Conservation (phyloP, 2,113 vertebrate genomes). For the Pteruthius melanotis region DNA sequence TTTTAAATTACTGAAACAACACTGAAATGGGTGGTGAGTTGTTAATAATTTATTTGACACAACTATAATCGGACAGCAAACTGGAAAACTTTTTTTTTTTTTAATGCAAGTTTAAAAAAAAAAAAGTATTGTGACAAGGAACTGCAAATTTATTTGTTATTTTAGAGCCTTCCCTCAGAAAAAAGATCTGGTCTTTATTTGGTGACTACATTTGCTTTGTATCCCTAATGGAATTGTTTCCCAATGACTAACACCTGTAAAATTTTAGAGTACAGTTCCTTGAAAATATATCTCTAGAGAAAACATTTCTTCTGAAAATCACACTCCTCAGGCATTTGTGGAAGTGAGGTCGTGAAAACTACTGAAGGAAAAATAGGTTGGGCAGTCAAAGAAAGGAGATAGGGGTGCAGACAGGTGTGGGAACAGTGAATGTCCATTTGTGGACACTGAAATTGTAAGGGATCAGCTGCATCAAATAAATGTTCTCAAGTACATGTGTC, state of each 20-base stretch:
- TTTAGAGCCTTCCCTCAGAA: not conserved
- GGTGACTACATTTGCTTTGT: not conserved
- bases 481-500: not conserved
- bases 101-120: not conserved
- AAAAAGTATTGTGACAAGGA: not conserved
- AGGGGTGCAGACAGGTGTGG: not conserved
- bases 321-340: not conserved
- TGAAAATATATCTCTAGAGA: not conserved
- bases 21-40: not conserved
- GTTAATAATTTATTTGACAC: not conserved
- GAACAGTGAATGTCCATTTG: not conserved
- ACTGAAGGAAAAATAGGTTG: not conserved
- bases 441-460: not conserved
- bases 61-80: not conserved
- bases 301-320: not conserved
- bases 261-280: not conserved
- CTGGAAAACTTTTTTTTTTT: not conserved
- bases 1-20: not conserved
- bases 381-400: not conserved
- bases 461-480: not conserved
- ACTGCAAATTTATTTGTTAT: not conserved
- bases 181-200: not conserved
- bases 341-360: not conserved
- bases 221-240: not conserved
- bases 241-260: not conserved